These are phyloP conservation scores for Timema cristinae DNA, from an alignment of 2,888 invertebrate genomes.

Conservation along the genomic window DNA sequence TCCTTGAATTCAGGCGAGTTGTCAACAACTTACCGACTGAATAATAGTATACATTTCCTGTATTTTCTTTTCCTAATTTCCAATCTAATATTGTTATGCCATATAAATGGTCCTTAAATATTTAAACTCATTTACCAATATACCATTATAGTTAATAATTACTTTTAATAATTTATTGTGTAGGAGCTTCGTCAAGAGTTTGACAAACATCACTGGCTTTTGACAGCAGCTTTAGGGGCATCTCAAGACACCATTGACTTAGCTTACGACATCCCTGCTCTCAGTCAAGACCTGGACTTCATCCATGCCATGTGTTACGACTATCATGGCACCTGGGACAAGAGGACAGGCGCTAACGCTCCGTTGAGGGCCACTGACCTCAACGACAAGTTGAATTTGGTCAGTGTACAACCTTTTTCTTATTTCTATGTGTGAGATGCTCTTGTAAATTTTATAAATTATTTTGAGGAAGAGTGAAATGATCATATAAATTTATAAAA, in stretches of 20 bases:
- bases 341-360: slow-evolving; percentile 69
- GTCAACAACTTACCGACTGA: too few relatives aligned
- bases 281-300: slow-evolving; percentile 49
- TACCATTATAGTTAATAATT: too few relatives aligned
- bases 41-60: not conserved
- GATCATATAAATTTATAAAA: too few relatives aligned
- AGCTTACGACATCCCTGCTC: slow-evolving; percentile 69
- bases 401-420: slow-evolving; percentile 45
- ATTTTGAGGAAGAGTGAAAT: too few relatives aligned
- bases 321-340: slow-evolving; percentile 83
- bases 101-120: slow-evolving; percentile 9
- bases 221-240: slow-evolving; percentile 81
- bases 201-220: slow-evolving; percentile 59
- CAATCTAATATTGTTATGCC: slow-evolving; percentile 16
- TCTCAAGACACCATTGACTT: slow-evolving; percentile 68
- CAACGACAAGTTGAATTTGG: slow-evolving; percentile 62
- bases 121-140: slow-evolving; percentile 17
- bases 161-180: slow-evolving; percentile 21
- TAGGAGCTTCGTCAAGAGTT: slow-evolving; percentile 71
- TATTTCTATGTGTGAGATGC: not conserved
- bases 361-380: slow-evolving; percentile 57
- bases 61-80: slow-evolving; percentile 13
- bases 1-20: too few relatives aligned
- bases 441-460: too few relatives aligned
- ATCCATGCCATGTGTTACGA: slow-evolving; percentile 88